Base-by-base conservation (phyloP, 2,113 vertebrate species). In the Myocastor coypus region DNA sequence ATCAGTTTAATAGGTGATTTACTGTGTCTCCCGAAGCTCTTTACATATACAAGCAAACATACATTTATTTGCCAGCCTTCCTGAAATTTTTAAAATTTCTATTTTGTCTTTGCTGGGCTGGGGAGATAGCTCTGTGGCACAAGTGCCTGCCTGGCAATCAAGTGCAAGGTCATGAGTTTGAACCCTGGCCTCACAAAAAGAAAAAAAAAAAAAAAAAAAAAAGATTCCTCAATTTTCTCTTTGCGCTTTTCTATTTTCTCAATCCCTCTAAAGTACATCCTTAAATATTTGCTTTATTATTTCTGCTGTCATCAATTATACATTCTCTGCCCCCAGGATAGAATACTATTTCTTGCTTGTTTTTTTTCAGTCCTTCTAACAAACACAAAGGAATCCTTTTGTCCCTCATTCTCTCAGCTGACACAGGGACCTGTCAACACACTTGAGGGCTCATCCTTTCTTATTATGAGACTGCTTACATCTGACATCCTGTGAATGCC, bases 321-420 rank as follows among this genome's bases (percentile, higher is more conserved):
- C 37, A 93, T 96, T 92, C 75, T 57, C 88, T 14, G 83, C 80
- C 46, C 71, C 82, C 42, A 0, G 2, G 40, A 22, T 40, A 77
- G 14, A 94, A 91, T 0, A 2, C 61, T 80, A 69, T 59, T 92
- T 94, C 89, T 86, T 73, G 93, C 50, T 94, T 89, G 89, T 57
- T 57, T 57, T 8, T 24, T 87, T 57, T 82, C 87, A 75, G 55
- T 81, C 9, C 94, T 91, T 96, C 83, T 55, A 85, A 97, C 82
- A 94, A 86, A 94, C 78, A 96, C 50, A 90, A 92, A 97, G 96
- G 96, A 91, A 94, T 83, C 10, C 88, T 84, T 97, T 89, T 6
- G 83, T 92, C 91, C 91, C 94, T 37, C 94, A 96, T 75, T 40
- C 94, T 71, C 94, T 5, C 61, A 83, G 95, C 86, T 91, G 73